These are phyloP conservation scores for Xiphophorus maculatus DNA, from an alignment of 2,113 vertebrate species.

Conservation along the genomic window DNA sequence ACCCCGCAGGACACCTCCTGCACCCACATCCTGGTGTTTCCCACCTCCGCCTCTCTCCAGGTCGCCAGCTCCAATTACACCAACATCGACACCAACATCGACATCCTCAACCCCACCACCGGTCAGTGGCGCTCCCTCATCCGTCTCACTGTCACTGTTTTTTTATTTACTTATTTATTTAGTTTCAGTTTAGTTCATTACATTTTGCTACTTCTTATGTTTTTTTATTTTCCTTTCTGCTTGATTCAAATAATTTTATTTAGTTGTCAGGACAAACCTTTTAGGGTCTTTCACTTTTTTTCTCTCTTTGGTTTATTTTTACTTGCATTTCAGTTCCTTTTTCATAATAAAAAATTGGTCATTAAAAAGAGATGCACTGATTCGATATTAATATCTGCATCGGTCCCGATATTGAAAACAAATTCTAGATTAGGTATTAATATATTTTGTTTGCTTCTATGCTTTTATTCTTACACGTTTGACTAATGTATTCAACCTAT, in stretches of 20 bases:
- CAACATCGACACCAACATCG: slow-evolving; percentile 87
- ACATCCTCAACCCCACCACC: slow-evolving; percentile 92
- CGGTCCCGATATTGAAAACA: too few relatives aligned
- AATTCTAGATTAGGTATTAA: too few relatives aligned
- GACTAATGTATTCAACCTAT: too few relatives aligned
- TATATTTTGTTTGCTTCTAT: too few relatives aligned
- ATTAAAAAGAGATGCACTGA: too few relatives aligned
- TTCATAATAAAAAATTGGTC: too few relatives aligned
- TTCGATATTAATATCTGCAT: too few relatives aligned
- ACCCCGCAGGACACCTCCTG: slow-evolving; percentile 97
- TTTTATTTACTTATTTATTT: background rate
- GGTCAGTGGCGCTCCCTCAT: slow-evolving; percentile 76
- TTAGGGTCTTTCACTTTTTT: too few relatives aligned
- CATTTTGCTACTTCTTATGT: background rate
- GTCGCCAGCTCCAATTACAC: slow-evolving; percentile 89
- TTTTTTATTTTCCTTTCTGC: background rate
- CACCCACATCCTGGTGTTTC: slow-evolving; percentile 97
- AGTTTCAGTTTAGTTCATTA: background rate
- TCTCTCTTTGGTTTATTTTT: too few relatives aligned
- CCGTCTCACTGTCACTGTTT: background rate
- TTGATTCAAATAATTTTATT: background rate
- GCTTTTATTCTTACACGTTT: too few relatives aligned
- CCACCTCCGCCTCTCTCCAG: slow-evolving; percentile 94
- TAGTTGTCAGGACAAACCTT: too few relatives aligned
- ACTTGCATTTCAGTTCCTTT: too few relatives aligned